Base-by-base conservation (phyloP, 2,888 invertebrate species). In the Ditula angustiorana region DNA sequence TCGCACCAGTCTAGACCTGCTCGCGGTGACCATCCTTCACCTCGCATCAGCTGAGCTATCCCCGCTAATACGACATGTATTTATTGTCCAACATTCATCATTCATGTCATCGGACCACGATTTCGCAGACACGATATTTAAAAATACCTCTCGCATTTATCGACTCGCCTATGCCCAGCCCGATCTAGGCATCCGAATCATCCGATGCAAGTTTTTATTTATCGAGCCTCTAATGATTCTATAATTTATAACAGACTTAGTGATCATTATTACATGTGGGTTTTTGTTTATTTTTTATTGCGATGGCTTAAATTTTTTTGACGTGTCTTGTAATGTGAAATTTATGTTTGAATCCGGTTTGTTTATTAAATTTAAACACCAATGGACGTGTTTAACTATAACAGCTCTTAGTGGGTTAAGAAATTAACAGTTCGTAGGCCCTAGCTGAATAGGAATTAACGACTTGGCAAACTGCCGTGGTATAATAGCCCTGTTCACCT, bases 81-180 rank as follows among this genome's bases (percentile, higher is more conserved):
- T 81, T 82, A 86, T 89, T 83, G 81, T 83, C 74, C 71, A 76
- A 80, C 86, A 90, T 88, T 87, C 83, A 90, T 90, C 88, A 87
- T 85, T 77, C 83, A 74, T 85, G 85, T 88, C 89, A 86, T 83
- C 84, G 82, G 71, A 75, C 68, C 69, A 74, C 69, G 73, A 76
- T 77, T 79, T 83, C 83, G 73, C 79, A 77, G 77, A 74, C 66
- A 55, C 58, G 67, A 69, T 77, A 82, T 84, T 85, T 79, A 83
- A 82, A 79, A 79, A 65, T 67, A 66, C 72, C 70, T 78, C 79
- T 50, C 61, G 59, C 80, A 85, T 85, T 85, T 86, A 86, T 87
- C 76, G 78, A 78, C 79, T 78, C 77, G 82, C 79, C 82, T 74
- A 72, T 78, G 81, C 77, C 81, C 80, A 80, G 81, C 78, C 78